These are phyloP conservation scores for Heliconius hermathena DNA, from an alignment of 1,140 invertebrate genomes.

Conservation along the genomic window DNA sequence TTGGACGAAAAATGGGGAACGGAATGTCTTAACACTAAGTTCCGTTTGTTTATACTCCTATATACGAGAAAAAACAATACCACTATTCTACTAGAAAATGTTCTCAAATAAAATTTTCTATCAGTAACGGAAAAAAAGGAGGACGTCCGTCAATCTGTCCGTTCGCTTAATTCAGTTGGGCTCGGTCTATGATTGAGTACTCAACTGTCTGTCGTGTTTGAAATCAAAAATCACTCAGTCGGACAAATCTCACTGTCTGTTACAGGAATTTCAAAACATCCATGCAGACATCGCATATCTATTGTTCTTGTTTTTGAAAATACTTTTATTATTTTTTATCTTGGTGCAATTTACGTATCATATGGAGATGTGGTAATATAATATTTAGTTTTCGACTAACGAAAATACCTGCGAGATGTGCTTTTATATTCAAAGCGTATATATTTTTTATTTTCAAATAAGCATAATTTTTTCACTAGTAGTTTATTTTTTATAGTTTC, in stretches of 20 bases:
- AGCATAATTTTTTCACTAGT: too few species aligned
- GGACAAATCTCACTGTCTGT: constrained; percentile 19
- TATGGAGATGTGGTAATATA: too few species aligned
- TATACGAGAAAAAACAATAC: too few species aligned
- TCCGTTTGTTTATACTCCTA: too few species aligned
- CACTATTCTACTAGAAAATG: background rate
- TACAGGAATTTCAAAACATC: constrained; percentile 19
- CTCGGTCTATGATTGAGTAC: constrained; percentile 27
- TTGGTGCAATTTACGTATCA: background rate
- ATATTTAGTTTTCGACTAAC: too few species aligned
- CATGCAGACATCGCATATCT: background rate
- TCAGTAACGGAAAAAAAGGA: constrained; percentile 15
- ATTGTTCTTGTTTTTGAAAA: background rate
- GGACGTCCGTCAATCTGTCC: constrained; percentile 21
- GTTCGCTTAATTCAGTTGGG: constrained; percentile 28
- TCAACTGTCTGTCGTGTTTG: constrained; percentile 18
- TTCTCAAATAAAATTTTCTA: background rate
- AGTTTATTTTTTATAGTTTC: too few species aligned
- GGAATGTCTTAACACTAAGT: too few species aligned
- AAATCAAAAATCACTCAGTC: constrained; percentile 25
- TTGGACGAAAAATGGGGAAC: too few species aligned
- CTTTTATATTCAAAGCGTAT: too few species aligned
- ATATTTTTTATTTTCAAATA: too few species aligned
- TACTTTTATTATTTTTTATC: background rate
- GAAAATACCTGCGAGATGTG: too few species aligned